Evolutionary conservation across 1,140 invertebrate species (phyloP), one percentile per base, ranked within the genome.

Genomic region (Pogonomyrmex barbatus): DNA sequence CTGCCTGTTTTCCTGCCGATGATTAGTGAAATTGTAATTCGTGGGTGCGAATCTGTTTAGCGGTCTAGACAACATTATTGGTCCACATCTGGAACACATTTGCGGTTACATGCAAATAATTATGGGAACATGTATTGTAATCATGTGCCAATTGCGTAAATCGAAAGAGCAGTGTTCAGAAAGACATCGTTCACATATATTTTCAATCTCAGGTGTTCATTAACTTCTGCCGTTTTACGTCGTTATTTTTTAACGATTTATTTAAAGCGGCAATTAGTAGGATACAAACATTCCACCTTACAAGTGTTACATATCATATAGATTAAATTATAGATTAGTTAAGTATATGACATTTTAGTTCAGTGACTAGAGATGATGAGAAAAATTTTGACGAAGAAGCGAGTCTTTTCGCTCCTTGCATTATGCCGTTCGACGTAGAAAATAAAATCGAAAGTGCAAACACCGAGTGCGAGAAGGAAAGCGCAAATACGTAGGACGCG

Each of bases 11-110:
- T 77, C 84, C 10, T 86, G 71, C 14, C 39, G 90, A 47, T 76
- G 45, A 6, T 86, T 67, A 14, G 60, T 71, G 52, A 88, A 89
- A 60, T 65, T 86, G 17, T 91, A 91, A 52, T 75, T 91, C 6
- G 70, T 73, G 1, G 65, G 14, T 60, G 17, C 36, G 2, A 91
- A 87, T 63, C 85, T 87, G 9, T 56, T 50, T 75, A 83, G 17
- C 30, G 79, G 79, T 54, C 45, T 89, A 33, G 85, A 85, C 10
- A 90, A 45, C 39, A 50, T 52, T 73, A 90, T 36, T 63, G 83
- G 63, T 79, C 56, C 47, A 56, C 89, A 88, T 63, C 88, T 89
- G 63, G 36, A 90, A 91, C 30, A 62, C 45, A 65, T 87, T 86
- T 65, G 47, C 54, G 42, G 54, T 83, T 73, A 83, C 33, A 6